These are phyloP conservation scores for Intellagama lesueurii DNA, from an alignment of 2,797 vertebrate genomes.

Conservation along the genomic window DNA sequence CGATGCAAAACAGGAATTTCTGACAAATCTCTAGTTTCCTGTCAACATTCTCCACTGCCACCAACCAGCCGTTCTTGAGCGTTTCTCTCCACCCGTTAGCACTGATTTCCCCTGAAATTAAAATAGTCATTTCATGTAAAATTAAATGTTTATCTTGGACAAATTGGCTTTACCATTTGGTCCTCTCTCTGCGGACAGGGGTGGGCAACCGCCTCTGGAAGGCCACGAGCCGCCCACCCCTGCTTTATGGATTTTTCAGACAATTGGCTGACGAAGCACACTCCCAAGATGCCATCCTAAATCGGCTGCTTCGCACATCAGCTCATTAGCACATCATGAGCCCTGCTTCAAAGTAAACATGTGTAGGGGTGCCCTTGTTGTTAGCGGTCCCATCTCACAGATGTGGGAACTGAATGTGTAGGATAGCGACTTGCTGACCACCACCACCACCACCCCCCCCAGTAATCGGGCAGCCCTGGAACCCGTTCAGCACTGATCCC, in stretches of 20 bases:
- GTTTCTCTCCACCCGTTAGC: background rate
- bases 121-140: background rate
- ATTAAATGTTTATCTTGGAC: background rate
- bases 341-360: background rate
- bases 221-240: background rate
- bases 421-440: background rate
- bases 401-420: background rate
- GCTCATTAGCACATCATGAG: too few relatives aligned
- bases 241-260: background rate
- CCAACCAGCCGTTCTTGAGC: background rate
- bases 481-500: too few relatives aligned
- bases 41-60: background rate
- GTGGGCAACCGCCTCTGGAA: too few relatives aligned
- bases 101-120: background rate
- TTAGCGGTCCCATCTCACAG: background rate
- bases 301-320: background rate
- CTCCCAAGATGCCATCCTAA: background rate
- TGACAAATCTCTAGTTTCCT: background rate
- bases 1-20: conserved; percentile 21
- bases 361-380: background rate
- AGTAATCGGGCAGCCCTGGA: background rate
- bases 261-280: background rate
- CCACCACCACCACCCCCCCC: too few relatives aligned
- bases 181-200: background rate
- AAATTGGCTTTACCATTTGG: background rate